These are phyloP conservation scores for Eupithecia insigniata DNA, from an alignment of 2,888 invertebrate genomes.

Conservation along the genomic window DNA sequence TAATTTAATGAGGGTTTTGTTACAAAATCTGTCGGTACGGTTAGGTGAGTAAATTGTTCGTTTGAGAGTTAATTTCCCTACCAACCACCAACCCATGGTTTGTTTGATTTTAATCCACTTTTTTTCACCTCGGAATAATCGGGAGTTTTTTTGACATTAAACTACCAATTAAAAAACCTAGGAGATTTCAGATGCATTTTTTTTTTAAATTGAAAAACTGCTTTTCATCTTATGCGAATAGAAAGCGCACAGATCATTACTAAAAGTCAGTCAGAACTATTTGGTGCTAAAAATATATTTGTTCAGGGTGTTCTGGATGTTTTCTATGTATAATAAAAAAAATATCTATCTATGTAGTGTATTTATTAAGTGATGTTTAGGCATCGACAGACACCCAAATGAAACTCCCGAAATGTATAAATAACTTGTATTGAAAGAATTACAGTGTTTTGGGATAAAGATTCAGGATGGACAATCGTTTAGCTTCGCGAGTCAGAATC, in stretches of 20 bases:
- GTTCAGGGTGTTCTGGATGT: too few species aligned
- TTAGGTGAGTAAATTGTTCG: background rate
- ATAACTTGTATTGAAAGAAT: too few species aligned
- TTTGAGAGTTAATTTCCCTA: background rate
- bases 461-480: too few species aligned
- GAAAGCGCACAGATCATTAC: background rate
- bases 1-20: slow-evolving; percentile 23
- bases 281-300: background rate
- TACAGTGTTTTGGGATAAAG: too few species aligned
- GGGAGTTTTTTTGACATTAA: background rate
- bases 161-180: background rate
- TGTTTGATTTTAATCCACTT: background rate
- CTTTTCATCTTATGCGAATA: too few species aligned
- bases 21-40: background rate
- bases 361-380: too few species aligned
- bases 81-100: background rate
- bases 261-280: background rate
- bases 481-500: too few species aligned
- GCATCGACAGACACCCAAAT: too few species aligned
- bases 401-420: too few species aligned
- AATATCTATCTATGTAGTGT: too few species aligned
- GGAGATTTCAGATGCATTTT: background rate
- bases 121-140: background rate
- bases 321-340: too few species aligned
- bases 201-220: background rate